Evolutionary conservation across 2,113 vertebrate genomes (phyloP), one percentile per base, ranked within the genome.

Genomic region (Romanogobio albipinnatus): DNA sequence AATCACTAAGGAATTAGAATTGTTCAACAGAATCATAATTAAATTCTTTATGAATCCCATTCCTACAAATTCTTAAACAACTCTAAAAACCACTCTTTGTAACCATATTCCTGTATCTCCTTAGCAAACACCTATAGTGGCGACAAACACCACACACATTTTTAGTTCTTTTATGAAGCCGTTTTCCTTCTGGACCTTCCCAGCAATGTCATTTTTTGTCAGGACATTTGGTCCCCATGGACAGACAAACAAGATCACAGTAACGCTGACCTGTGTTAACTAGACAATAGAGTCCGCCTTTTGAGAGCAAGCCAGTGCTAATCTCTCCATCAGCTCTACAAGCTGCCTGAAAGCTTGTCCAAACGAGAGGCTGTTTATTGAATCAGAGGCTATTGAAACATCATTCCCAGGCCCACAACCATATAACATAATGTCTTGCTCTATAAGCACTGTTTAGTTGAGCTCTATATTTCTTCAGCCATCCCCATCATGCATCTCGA

Each of bases 311-410:
- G 19, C 22, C 51, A 79, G 56, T 70, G 56, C 73, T 58, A 29
- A 80, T 83, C 43, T 62, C 68, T 26, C 58, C 45, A 76, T 76
- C n/a, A n/a, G n/a, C n/a, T n/a, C n/a, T n/a, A n/a, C n/a, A n/a
- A n/a, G n/a, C 47, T 61, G 51, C 59, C 70, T 83, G 84, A 75
- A 70, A 85, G 19, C 56, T 43, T 22, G 29, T 36, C 29, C 62
- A 33, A 74, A 56, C 76, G 61, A 58, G 81, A 7, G 49, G 33
- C 33, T 81, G 1, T 61, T 90, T 84, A 92, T 90, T 83, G 90
- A 68, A 89, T 90, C 68, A 81, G 77, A 76, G 59, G 2, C 19
- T 86, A 82, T 76, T 86, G 84, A 76, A 89, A 89, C 76, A 89
- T 86, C 39, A 70, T 19, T 45, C 24, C 77, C 36, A 61, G 15